A percentile compares a stretch with the other conserved stretches of the same genome.
phyloP scores from a whole-genome alignment of 2,888 invertebrate species.

The Meteorus cinctellus region DNA sequence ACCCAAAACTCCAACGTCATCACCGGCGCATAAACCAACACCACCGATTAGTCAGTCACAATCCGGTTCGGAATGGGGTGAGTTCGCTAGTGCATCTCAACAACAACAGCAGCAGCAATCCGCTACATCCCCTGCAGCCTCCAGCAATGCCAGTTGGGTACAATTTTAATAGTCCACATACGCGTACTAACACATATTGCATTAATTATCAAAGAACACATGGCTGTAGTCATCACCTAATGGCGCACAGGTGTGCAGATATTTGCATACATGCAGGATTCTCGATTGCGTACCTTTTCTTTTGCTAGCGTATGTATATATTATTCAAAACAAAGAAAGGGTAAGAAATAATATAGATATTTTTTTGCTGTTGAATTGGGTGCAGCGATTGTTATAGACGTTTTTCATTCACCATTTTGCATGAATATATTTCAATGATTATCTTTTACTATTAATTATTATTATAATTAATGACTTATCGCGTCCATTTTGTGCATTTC shows the following conservation, averaged over 20 bases:
- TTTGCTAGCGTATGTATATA: conserved; percentile 44
- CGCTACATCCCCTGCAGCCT: conserved; percentile 53
- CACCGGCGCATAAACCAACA: conserved; percentile 83
- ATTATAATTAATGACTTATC: conserved; percentile 17
- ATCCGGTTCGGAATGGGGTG: conserved; percentile 83
- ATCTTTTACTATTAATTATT: conserved; percentile 8
- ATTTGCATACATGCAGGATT: conserved; percentile 24
- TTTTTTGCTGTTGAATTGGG: conserved; percentile 31
- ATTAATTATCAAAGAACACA: neutral
- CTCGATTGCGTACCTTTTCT: conserved; percentile 37
- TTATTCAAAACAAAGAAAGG: conserved; percentile 30
- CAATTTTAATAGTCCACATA: conserved; percentile 66
- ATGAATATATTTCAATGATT: conserved; percentile 7
- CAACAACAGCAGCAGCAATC: conserved; percentile 50
- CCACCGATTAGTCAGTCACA: conserved; percentile 73
- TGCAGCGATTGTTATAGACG: conserved; percentile 17
- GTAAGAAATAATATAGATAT: conserved; percentile 29
- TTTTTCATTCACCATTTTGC: neutral
- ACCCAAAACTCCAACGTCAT: conserved; percentile 78
- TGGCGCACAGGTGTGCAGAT: neutral
- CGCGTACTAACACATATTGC: neutral
- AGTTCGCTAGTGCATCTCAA: conserved; percentile 78
- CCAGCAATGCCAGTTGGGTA: conserved; percentile 71
- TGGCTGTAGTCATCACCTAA: conserved; percentile 8
- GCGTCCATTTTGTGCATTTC: conserved; percentile 33